These are phyloP conservation scores for Branchipolynoe longqiensis DNA, from an alignment of 2,888 invertebrate species.

Conservation along the genomic window DNA sequence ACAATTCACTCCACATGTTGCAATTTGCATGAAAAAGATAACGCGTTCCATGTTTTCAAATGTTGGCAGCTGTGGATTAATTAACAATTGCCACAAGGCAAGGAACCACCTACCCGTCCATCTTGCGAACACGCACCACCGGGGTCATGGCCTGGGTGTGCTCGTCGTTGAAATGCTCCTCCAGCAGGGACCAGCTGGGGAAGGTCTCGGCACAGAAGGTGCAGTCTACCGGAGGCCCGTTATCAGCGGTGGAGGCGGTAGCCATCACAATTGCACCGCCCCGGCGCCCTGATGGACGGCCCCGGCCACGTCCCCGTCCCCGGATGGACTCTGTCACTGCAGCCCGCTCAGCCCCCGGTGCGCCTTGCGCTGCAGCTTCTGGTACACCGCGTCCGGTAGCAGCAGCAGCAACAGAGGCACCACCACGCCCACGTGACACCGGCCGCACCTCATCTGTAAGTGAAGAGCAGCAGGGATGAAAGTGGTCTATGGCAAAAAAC, in stretches of 20 bases:
- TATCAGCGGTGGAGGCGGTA: neutral
- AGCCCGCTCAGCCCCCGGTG: neutral
- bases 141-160: constrained; percentile 17
- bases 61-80: no score
- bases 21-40: no score
- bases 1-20: no score
- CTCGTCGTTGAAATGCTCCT: constrained; percentile 4
- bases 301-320: neutral
- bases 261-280: neutral
- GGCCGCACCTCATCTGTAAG: neutral
- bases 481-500: no score
- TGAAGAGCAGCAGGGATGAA: neutral
- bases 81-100: no score
- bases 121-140: constrained; percentile 1
- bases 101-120: no score
- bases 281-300: neutral
- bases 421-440: neutral
- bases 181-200: constrained; percentile 19
- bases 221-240: neutral
- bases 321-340: neutral
- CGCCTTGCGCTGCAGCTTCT: no score
- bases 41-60: no score
- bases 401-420: neutral
- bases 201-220: constrained; percentile 11
- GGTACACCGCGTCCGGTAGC: neutral